Evolutionary conservation across 1,140 invertebrate species (phyloP).

Genomic region (Brevipalpus yothersi): DNA sequence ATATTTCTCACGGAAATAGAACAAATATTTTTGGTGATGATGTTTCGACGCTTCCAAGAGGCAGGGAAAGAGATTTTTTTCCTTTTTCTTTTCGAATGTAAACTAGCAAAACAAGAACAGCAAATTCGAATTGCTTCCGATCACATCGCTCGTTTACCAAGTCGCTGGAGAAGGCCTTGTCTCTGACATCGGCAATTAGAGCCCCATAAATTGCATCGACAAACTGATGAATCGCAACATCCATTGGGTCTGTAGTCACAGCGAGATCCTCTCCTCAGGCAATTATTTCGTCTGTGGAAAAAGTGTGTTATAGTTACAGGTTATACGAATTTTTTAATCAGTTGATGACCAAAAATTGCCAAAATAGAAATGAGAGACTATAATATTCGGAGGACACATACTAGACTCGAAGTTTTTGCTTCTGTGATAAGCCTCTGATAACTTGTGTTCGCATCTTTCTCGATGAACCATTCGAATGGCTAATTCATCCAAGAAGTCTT

Average conservation of each 20-base stretch:
- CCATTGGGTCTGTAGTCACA: conserved; percentile 60
- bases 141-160: conserved; percentile 28
- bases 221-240: conserved; percentile 60
- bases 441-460: too few relatives aligned
- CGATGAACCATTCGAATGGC: too few relatives aligned
- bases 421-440: too few relatives aligned
- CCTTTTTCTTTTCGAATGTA: background rate
- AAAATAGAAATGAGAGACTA: background rate
- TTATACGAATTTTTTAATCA: too few relatives aligned
- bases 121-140: too few relatives aligned
- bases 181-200: conserved; percentile 67
- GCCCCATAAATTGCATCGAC: conserved; percentile 70
- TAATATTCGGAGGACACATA: background rate
- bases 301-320: background rate
- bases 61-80: background rate
- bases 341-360: background rate
- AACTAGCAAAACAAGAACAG: too few relatives aligned
- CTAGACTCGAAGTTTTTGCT: too few relatives aligned
- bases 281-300: conserved; percentile 38
- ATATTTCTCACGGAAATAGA: background rate
- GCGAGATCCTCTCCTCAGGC: conserved; percentile 46
- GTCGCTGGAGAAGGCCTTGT: conserved; percentile 68
- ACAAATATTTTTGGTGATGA: background rate
- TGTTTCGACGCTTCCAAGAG: background rate
- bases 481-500: too few relatives aligned